Percentiles rank a stretch among this genome's conserved stretches.
These are phyloP conservation scores for Diarsia rubi DNA, from an alignment of 2,888 invertebrate genomes.

Conservation along the genomic window DNA sequence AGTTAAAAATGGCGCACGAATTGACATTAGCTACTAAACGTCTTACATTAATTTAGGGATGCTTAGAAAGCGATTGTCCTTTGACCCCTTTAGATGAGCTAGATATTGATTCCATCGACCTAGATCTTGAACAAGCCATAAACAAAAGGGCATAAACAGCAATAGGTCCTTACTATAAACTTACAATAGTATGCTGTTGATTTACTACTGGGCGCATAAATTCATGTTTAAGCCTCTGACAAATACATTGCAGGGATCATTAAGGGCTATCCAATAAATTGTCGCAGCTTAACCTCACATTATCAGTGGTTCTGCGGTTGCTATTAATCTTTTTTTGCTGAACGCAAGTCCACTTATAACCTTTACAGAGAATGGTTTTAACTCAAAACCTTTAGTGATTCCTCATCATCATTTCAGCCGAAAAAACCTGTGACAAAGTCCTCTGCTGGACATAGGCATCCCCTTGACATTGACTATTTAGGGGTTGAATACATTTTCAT, in stretches of 20 bases:
- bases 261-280: constrained; percentile 5
- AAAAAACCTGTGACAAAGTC: too few relatives aligned
- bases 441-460: too few relatives aligned
- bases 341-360: not conserved
- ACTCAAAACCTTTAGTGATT: not conserved
- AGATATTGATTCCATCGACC: not conserved
- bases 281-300: constrained; percentile 1
- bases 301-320: not conserved
- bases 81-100: not conserved
- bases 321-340: not conserved
- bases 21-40: not conserved
- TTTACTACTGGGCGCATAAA: constrained; percentile 33
- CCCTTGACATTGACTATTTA: too few relatives aligned
- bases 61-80: not conserved
- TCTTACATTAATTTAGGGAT: not conserved
- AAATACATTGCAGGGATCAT: constrained; percentile 3
- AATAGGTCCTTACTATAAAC: constrained; percentile 34
- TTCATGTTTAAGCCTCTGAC: not conserved
- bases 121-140: not conserved
- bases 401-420: too few relatives aligned
- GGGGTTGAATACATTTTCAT: too few relatives aligned
- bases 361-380: too few relatives aligned
- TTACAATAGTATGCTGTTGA: constrained; percentile 6
- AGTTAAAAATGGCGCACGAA: not conserved
- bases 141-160: constrained; percentile 14